These are phyloP conservation scores for Allolobophora icterica DNA, from an alignment of 2,888 invertebrate genomes.

Conservation along the genomic window DNA sequence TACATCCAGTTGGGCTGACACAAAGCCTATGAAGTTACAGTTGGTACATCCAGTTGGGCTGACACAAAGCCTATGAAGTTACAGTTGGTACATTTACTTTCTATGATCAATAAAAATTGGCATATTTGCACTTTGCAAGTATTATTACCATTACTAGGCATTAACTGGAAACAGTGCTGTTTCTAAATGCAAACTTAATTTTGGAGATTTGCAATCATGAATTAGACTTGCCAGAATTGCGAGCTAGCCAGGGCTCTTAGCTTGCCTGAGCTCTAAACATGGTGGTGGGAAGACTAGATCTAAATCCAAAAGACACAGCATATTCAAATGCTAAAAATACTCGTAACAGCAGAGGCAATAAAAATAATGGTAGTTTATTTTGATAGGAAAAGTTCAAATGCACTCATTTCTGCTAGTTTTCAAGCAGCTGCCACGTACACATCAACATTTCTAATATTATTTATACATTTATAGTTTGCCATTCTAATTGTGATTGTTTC, in stretches of 20 bases:
- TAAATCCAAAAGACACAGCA: not conserved
- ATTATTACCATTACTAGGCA: not conserved
- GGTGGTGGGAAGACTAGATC: constrained; percentile 15
- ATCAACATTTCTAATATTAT: not conserved
- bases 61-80: not conserved
- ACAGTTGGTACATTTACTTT: not conserved
- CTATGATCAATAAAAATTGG: not conserved
- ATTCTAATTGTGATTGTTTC: not conserved
- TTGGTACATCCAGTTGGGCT: not conserved
- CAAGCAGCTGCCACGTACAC: not conserved
- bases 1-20: too few species aligned
- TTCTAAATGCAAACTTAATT: not conserved
- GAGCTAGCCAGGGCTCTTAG: not conserved
- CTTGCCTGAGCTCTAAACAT: not conserved
- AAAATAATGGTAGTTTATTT: not conserved
- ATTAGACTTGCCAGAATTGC: not conserved
- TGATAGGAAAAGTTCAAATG: too few species aligned
- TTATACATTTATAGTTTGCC: not conserved
- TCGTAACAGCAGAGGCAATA: not conserved
- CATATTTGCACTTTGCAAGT: not conserved
- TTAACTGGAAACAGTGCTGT: not conserved
- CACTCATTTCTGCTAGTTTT: not conserved
- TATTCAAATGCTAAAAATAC: not conserved
- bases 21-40: too few species aligned
- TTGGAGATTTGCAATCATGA: not conserved